Evolutionary conservation across 2,113 vertebrate species (phyloP).

Genomic region (Neogale vison): DNA sequence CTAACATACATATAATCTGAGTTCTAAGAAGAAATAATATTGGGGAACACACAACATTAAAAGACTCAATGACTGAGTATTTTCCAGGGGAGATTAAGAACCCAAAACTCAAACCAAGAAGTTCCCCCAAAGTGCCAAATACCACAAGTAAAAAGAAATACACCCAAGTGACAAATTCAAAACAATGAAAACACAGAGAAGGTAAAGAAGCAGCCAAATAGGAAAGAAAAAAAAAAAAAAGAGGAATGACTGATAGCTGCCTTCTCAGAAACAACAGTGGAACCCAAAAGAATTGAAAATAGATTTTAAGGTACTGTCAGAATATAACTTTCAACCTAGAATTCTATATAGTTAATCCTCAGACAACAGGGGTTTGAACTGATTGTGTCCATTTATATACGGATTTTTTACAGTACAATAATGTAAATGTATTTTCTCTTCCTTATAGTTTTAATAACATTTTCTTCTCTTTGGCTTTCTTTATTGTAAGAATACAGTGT

Average conservation of each 20-base stretch:
- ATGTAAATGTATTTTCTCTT: background rate
- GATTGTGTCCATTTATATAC: background rate
- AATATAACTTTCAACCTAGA: background rate
- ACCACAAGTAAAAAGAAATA: background rate
- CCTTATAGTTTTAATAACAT: background rate
- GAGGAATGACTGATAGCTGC: background rate
- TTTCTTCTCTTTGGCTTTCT: background rate
- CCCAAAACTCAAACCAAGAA: background rate
- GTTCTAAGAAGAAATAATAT: background rate
- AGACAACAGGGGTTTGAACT: background rate
- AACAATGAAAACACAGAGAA: background rate
- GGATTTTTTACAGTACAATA: background rate
- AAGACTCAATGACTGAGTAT: background rate
- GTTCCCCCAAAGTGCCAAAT: background rate
- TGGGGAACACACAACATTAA: background rate
- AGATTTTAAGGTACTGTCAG: background rate
- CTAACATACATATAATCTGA: background rate
- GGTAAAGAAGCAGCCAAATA: background rate
- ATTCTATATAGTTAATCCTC: background rate
- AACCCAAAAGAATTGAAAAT: background rate
- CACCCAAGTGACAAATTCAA: background rate
- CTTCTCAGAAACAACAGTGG: background rate
- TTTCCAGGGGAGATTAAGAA: background rate
- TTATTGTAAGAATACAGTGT: background rate
- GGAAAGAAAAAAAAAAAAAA: background rate